phyloP scores from a whole-genome alignment of 2,797 vertebrate species.

The Passerculus sandwichensis region DNA sequence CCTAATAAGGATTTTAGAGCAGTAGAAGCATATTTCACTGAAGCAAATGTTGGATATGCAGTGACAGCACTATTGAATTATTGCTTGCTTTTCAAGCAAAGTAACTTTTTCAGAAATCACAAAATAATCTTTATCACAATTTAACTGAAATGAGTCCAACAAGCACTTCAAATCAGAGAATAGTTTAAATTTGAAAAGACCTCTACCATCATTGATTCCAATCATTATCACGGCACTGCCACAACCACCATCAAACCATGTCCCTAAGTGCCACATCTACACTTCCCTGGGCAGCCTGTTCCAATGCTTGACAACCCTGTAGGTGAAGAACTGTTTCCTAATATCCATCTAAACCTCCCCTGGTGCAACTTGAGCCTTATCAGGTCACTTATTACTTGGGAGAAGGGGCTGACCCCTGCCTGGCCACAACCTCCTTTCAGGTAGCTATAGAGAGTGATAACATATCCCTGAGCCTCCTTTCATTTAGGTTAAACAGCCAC shows the following conservation, averaged over 20 bases:
- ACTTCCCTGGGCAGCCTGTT: neutral
- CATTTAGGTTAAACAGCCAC: neutral
- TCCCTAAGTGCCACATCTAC: neutral
- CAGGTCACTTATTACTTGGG: neutral
- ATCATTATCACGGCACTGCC: neutral
- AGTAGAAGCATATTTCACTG: neutral
- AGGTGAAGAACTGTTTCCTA: neutral
- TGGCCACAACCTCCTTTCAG: neutral
- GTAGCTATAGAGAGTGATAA: neutral
- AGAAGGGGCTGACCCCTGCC: fast-evolving
- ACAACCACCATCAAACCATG: neutral
- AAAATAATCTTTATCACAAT: neutral
- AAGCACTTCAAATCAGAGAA: neutral
- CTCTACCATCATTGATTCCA: neutral
- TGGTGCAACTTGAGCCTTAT: neutral
- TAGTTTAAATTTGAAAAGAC: neutral
- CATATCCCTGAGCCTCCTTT: neutral
- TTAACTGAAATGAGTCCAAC: neutral
- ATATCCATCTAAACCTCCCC: neutral
- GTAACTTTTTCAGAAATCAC: neutral
- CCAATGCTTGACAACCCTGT: neutral
- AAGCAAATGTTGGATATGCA: neutral
- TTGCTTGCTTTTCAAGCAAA: neutral
- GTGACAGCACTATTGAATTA: neutral
- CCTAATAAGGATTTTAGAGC: neutral